Evolutionary conservation across 2,797 vertebrate species (phyloP), one percentile per base, ranked within the genome.

Genomic region (Phyllotis vaccarum): DNA sequence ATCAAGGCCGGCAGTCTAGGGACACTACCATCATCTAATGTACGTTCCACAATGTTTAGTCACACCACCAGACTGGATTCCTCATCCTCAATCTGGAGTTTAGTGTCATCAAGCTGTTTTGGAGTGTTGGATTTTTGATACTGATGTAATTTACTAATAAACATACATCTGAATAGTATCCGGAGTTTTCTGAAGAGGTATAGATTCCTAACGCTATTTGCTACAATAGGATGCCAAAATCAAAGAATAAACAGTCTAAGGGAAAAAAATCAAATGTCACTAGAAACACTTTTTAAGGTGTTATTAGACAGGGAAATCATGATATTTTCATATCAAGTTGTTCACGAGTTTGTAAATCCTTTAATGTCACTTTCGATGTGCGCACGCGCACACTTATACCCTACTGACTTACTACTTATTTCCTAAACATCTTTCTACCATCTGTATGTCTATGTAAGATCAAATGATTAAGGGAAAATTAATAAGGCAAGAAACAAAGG

Each of bases 261-360:
- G 12, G n/a, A n/a, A n/a, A n/a, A n/a, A n/a, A n/a, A n/a, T n/a
- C n/a, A n/a, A n/a, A n/a, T n/a, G n/a, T n/a, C n/a, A n/a, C n/a
- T 90, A 98, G 96, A 98, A 98, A 98, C 5, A 97, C 96, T 94
- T 86, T 97, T 97, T 95, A 96, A 96, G 91, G 74, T 97, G 96
- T 54, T 95, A 95, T 3, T 95, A 97, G 94, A 97, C 75, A 95
- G 86, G 97, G 95, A 97, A 94, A 97, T 97, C 90, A 95, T 89
- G 97, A 91, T 93, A 75, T 34, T 83, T 93, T 98, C 93, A 92
- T 75, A 97, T 95, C 89, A 34, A 4, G 56, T 80, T 96, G 86
- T 96, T 97, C 95, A 91, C 5, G 68, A 97, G 90, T 95, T 90
- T 94, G 66, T 79, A 86, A 90, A 93, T 40, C 86, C n/a, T 52